Conservation (phyloP, 2,797 vertebrate species). For the Netta rufina region DNA sequence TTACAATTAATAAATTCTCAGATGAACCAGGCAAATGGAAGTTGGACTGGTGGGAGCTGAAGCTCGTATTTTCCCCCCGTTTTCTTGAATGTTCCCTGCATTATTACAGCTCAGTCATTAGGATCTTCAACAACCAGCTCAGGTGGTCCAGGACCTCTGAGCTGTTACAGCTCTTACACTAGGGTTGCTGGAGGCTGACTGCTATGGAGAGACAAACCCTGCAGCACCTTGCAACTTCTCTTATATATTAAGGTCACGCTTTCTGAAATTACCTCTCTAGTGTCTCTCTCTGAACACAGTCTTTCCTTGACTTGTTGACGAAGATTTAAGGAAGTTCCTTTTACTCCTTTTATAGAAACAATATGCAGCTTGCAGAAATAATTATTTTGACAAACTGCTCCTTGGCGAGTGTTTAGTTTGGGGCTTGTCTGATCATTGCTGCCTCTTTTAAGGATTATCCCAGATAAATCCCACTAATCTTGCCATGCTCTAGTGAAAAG, state of each 20-base stretch:
- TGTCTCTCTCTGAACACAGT: not conserved
- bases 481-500: not conserved
- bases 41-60: not conserved
- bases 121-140: not conserved
- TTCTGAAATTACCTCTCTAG: not conserved
- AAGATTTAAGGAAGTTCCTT: not conserved
- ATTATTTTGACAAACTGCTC: not conserved
- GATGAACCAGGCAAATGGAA: not conserved
- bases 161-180: not conserved
- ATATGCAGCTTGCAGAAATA: not conserved
- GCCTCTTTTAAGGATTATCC: not conserved
- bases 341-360: not conserved
- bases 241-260: not conserved
- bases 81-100: not conserved
- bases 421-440: not conserved
- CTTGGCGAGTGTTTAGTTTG: not conserved
- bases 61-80: not conserved
- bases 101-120: not conserved
- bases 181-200: not conserved
- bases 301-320: not conserved
- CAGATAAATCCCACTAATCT: conserved; percentile 17
- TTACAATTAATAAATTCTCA: not conserved
- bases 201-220: not conserved
- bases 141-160: fast-evolving
- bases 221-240: not conserved